A percentile compares a stretch with the other conserved stretches of the same genome.
phyloP scores from a whole-genome alignment of 2,888 invertebrate species.

The Anaspis maculata region DNA sequence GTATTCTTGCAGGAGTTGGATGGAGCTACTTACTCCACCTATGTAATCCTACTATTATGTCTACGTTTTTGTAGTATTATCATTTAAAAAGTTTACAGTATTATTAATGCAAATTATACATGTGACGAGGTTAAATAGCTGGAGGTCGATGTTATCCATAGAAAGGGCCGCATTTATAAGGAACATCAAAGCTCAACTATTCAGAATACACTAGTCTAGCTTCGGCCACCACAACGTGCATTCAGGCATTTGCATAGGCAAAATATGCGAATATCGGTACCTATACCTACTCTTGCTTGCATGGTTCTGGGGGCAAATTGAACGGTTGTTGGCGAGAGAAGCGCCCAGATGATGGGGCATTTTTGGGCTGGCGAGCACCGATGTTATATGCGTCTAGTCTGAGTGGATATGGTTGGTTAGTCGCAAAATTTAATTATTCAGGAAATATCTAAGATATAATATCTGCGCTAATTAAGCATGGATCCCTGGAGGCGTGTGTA shows the following conservation, averaged over 20 bases:
- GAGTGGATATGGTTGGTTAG: slow-evolving; percentile 26
- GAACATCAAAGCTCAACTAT: slow-evolving; percentile 6
- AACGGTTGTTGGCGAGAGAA: too few species aligned
- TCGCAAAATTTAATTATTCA: slow-evolving; percentile 34
- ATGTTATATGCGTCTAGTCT: slow-evolving; percentile 1
- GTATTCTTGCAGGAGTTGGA: too few species aligned
- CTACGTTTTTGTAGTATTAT: neutral
- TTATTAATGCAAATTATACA: slow-evolving; percentile 4
- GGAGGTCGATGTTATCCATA: slow-evolving; percentile 3
- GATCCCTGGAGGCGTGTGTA: slow-evolving; percentile 35
- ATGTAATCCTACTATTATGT: too few species aligned
- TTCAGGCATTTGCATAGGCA: too few species aligned
- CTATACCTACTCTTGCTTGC: too few species aligned
- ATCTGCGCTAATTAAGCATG: slow-evolving; percentile 36
- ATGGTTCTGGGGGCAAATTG: too few species aligned
- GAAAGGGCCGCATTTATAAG: slow-evolving; percentile 3
- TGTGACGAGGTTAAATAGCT: slow-evolving; percentile 1
- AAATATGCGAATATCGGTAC: too few species aligned
- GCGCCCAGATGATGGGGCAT: too few species aligned
- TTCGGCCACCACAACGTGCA: too few species aligned
- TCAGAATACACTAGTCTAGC: neutral
- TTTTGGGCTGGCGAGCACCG: too few species aligned
- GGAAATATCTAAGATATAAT: slow-evolving; percentile 36
- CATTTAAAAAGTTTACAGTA: slow-evolving; percentile 1
- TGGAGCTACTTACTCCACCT: too few species aligned